These are phyloP conservation scores for Sweltsa coloradensis DNA, from an alignment of 1,140 invertebrate species.

Conservation along the genomic window DNA sequence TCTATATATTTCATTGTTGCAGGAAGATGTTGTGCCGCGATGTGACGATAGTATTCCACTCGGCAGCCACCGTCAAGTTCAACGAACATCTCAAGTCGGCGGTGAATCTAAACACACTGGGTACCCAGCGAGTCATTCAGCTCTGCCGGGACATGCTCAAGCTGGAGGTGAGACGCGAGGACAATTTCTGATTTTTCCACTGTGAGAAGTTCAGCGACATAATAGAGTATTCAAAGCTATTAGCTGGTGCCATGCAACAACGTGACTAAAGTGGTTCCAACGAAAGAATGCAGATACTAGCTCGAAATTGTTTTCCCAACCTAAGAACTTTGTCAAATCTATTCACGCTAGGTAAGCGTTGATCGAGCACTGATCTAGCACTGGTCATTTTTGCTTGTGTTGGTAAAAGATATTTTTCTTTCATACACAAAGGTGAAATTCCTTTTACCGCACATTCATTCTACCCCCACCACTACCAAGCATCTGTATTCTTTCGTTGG, in stretches of 20 bases:
- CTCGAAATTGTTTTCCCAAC: not conserved
- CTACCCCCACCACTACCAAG: not conserved
- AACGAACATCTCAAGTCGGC: conserved; percentile 25
- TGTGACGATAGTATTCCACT: conserved; percentile 10
- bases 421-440: no score
- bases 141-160: conserved; percentile 30
- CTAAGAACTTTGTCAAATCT: not conserved
- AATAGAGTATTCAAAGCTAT: not conserved
- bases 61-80: conserved; percentile 17
- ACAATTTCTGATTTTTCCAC: not conserved
- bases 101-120: conserved; percentile 25
- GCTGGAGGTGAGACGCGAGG: conserved; percentile 25
- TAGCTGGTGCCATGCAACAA: not conserved
- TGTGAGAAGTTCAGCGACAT: not conserved
- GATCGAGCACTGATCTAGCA: no score
- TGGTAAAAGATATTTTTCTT: no score
- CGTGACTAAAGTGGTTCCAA: not conserved
- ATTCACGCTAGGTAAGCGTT: no score
- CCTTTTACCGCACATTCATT: conserved; percentile 2
- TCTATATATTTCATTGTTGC: no score
- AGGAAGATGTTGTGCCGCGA: conserved; percentile 3
- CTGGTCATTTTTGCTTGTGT: no score
- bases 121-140: conserved; percentile 24
- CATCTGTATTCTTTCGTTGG: not conserved
- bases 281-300: not conserved